These are phyloP conservation scores for Agapornis roseicollis DNA, from an alignment of 2,113 vertebrate species.

Conservation along the genomic window DNA sequence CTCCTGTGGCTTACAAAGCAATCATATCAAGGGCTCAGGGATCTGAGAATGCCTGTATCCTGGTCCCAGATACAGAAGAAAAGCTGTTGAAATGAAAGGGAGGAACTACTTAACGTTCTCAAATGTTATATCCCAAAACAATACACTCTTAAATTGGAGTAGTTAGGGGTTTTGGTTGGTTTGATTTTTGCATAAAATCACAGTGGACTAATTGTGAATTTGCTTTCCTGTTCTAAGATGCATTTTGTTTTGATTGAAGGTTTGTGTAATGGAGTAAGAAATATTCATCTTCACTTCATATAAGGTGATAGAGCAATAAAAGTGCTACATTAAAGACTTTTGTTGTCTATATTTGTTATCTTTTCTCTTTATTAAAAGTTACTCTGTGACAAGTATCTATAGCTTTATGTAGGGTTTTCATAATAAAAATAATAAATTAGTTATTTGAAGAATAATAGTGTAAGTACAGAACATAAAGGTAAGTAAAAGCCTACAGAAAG, in stretches of 20 bases:
- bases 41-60: neutral
- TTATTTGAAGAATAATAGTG: neutral
- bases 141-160: rapidly evolving
- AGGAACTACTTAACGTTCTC: neutral
- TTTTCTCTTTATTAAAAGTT: neutral
- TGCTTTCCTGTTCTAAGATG: neutral
- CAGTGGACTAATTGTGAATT: neutral
- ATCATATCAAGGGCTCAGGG: neutral
- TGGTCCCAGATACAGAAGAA: neutral
- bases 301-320: neutral
- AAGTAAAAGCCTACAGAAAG: neutral
- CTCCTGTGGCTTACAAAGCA: neutral
- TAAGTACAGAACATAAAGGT: neutral
- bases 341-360: neutral
- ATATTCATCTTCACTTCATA: neutral
- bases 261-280: neutral
- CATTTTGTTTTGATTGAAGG: neutral
- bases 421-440: neutral
- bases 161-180: neutral
- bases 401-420: neutral
- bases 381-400: neutral
- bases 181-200: neutral
- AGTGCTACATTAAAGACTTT: neutral
- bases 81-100: neutral
- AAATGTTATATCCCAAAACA: neutral